Evolutionary conservation across 2,113 vertebrate genomes (phyloP).

Genomic region (Halichoeres trimaculatus): DNA sequence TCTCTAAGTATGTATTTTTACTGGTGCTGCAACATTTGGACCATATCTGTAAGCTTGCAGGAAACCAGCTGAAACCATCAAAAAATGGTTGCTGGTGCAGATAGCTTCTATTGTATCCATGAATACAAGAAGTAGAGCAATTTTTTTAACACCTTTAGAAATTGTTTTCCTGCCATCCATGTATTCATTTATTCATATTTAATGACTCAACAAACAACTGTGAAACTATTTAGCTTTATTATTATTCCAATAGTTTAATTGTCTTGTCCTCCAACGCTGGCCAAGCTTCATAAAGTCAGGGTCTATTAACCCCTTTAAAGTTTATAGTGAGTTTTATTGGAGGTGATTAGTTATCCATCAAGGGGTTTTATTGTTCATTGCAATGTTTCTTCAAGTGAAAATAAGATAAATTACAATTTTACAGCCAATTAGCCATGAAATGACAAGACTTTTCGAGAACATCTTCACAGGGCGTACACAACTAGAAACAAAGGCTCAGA

Average conservation of each 20-base stretch:
- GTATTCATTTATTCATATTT: background rate
- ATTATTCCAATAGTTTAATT: background rate
- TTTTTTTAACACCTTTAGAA: no score
- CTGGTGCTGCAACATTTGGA: no score
- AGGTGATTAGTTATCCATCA: constrained; percentile 2
- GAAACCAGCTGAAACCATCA: no score
- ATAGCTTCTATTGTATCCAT: no score
- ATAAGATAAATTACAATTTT: constrained; percentile 3
- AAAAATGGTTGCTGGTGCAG: no score
- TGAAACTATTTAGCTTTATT: background rate
- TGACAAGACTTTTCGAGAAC: background rate
- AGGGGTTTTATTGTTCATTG: background rate
- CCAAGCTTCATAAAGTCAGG: background rate
- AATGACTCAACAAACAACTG: background rate
- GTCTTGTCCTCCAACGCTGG: background rate
- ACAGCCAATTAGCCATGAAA: constrained; percentile 16
- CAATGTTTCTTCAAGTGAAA: constrained; percentile 4
- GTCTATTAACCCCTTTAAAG: background rate
- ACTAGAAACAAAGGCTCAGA: background rate
- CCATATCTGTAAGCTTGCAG: no score
- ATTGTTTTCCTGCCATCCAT: no score
- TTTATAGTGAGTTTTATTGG: constrained; percentile 7
- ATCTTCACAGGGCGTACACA: background rate
- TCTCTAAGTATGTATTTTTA: no score
- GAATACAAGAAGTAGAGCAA: no score